A percentile compares a stretch with the other conserved stretches of the same genome.
Evolutionary conservation across 2,797 vertebrate species (phyloP).

Genomic region (Smutsia temminckii): DNA sequence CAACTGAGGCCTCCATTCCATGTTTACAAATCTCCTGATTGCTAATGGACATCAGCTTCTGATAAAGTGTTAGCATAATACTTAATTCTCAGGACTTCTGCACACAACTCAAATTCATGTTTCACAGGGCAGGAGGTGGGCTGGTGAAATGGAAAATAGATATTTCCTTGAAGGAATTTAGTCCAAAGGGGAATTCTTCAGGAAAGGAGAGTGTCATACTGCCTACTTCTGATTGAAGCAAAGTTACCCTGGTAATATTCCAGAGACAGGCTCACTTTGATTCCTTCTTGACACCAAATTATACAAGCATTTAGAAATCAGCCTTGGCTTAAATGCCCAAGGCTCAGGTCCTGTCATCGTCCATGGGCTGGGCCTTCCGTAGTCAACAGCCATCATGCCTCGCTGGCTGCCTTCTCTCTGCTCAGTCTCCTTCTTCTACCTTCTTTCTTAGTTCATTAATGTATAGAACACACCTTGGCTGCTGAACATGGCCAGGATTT

Average conservation of each 20-base stretch:
- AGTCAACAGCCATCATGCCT: neutral
- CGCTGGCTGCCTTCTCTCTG: neutral
- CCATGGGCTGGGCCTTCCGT: rapidly evolving
- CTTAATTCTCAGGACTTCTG: neutral
- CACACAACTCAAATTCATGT: neutral
- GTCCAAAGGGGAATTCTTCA: neutral
- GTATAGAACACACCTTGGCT: neutral
- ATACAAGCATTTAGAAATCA: neutral
- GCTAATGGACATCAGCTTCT: too few relatives aligned
- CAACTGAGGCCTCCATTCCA: neutral
- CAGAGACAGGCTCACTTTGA: neutral
- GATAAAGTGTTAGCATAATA: neutral
- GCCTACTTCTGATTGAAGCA: neutral
- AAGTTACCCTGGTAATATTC: neutral
- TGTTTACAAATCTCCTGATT: too few relatives aligned
- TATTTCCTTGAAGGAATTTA: neutral
- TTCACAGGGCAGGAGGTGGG: rapidly evolving
- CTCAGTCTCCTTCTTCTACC: neutral
- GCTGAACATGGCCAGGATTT: neutral
- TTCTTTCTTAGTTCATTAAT: neutral
- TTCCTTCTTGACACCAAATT: neutral
- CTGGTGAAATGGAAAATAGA: neutral
- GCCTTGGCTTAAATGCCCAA: neutral
- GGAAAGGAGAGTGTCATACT: neutral
- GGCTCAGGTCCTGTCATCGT: rapidly evolving